Conservation (phyloP, 2,797 vertebrate species). For the Sebastes iracundus region DNA sequence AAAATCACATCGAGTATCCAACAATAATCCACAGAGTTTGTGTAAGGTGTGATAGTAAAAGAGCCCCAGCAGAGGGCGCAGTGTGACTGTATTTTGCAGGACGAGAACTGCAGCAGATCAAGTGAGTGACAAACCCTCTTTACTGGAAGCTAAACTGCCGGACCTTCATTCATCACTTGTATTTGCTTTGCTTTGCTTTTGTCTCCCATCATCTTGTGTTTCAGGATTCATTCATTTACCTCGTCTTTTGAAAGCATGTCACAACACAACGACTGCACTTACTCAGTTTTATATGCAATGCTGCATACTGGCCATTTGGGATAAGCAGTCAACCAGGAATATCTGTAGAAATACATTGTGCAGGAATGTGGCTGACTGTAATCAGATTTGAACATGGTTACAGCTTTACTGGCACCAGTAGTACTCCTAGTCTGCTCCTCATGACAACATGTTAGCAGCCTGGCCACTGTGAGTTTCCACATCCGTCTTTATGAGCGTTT, state of each 20-base stretch:
- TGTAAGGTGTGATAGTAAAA: not conserved
- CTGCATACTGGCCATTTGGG: not conserved
- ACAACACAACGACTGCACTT: not conserved
- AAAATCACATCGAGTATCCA: not conserved
- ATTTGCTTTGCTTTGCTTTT: not conserved
- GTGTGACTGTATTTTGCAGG: not conserved
- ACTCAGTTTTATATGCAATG: not conserved
- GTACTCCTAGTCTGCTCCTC: not conserved
- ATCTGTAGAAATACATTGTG: not conserved
- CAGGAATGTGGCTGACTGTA: not conserved
- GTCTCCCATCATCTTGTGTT: not conserved
- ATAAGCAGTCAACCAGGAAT: constrained; percentile 1
- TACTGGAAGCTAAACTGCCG: not conserved
- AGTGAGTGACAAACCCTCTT: not conserved
- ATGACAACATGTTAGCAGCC: not conserved
- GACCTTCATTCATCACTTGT: not conserved
- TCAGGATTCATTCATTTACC: not conserved
- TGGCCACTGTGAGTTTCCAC: not conserved
- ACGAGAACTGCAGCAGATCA: not conserved
- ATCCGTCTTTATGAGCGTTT: not conserved
- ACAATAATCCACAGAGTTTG: not conserved
- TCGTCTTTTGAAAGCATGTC: not conserved
- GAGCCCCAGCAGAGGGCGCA: constrained; percentile 7
- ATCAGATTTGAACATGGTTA: not conserved
- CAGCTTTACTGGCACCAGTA: not conserved